phyloP scores from a whole-genome alignment of 1,140 invertebrate genomes.

The Chironomus tepperi region DNA sequence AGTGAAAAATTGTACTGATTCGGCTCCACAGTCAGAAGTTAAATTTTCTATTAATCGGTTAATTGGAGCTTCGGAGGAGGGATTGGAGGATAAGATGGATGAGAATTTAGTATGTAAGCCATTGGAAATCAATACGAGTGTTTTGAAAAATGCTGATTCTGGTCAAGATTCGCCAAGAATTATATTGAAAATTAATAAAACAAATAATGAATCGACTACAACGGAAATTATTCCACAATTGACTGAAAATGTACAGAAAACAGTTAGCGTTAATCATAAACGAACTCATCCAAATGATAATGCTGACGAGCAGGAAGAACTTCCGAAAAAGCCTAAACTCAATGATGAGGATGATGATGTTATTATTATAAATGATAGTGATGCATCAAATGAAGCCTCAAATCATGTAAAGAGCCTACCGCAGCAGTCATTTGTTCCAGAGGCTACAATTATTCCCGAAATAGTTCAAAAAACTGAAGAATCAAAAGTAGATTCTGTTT shows the following conservation, averaged over 20 bases:
- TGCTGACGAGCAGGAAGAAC: not conserved
- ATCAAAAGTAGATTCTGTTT: not conserved
- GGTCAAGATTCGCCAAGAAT: conserved; percentile 45
- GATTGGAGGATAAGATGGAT: not conserved
- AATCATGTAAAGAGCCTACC: not conserved
- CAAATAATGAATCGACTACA: conserved; percentile 40
- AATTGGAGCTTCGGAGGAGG: not conserved
- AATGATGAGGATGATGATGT: not conserved
- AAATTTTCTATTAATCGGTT: conserved; percentile 18
- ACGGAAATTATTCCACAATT: conserved; percentile 44
- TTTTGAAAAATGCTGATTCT: conserved; percentile 38
- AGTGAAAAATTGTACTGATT: conserved; percentile 3
- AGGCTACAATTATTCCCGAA: not conserved
- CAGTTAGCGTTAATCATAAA: not conserved
- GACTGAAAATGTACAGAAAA: conserved; percentile 28
- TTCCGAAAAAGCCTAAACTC: not conserved
- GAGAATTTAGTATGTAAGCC: conserved; percentile 37
- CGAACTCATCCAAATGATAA: conserved; percentile 6
- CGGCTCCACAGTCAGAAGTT: not conserved
- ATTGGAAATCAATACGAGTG: conserved; percentile 42
- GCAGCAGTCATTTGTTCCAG: not conserved
- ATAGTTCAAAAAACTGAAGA: not conserved
- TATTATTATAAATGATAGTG: conserved; percentile 16
- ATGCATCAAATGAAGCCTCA: conserved; percentile 2
- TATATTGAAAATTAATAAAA: conserved; percentile 46